phyloP scores from a whole-genome alignment of 2,888 invertebrate species.

The Tinea pellionella region DNA sequence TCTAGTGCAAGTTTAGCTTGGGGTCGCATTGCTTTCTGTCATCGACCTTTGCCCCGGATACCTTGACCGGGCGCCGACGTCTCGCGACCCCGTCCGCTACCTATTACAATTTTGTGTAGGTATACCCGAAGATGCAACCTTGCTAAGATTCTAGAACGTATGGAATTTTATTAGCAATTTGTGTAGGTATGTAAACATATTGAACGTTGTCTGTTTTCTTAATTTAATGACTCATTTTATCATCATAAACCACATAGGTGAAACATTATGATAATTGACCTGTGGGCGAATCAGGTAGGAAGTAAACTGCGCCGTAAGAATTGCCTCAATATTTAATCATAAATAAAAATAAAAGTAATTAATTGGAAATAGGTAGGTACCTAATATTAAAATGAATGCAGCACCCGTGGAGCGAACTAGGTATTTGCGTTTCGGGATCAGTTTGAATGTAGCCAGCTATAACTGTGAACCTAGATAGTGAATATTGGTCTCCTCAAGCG shows the following conservation, averaged over 20 bases:
- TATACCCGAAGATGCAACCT: conserved; percentile 29
- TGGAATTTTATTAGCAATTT: not conserved
- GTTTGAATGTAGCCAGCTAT: too few relatives aligned
- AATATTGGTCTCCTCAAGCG: too few relatives aligned
- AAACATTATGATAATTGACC: not conserved
- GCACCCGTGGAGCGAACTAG: too few relatives aligned
- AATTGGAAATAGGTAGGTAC: not conserved
- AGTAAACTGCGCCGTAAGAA: conserved; percentile 1
- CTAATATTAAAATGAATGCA: too few relatives aligned
- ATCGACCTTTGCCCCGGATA: conserved; percentile 69
- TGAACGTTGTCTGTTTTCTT: not conserved
- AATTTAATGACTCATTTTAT: not conserved
- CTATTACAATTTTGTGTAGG: conserved; percentile 52
- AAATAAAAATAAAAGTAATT: not conserved
- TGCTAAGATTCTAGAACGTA: not conserved
- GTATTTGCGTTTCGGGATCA: too few relatives aligned
- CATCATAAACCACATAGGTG: not conserved
- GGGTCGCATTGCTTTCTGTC: conserved; percentile 54
- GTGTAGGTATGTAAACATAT: not conserved
- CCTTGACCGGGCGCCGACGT: conserved; percentile 64
- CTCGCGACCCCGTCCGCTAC: conserved; percentile 41
- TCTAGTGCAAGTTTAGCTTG: not conserved
- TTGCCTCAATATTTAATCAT: not conserved
- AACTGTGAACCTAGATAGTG: too few relatives aligned
- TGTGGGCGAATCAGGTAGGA: conserved; percentile 8